Evolutionary conservation across 2,888 invertebrate genomes (phyloP).

Genomic region (Drosophila kambysellisi): DNA sequence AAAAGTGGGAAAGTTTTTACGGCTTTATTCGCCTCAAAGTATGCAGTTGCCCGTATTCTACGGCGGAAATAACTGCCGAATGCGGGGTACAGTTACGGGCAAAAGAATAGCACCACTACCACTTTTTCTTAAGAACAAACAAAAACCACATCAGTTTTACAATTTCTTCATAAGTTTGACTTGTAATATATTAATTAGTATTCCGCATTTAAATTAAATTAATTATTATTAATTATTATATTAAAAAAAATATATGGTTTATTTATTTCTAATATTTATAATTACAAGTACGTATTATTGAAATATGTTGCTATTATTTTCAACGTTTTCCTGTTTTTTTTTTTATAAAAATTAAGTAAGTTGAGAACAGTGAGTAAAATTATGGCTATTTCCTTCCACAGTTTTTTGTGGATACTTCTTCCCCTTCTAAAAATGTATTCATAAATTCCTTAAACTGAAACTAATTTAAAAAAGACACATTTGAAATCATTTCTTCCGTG

Average conservation of each 20-base stretch:
- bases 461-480: rapidly evolving
- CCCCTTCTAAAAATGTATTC: neutral
- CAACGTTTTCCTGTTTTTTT: no score
- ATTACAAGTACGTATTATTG: no score
- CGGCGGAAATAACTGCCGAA: conserved; percentile 28
- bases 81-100: conserved; percentile 54
- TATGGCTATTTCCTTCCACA: rapidly evolving
- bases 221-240: no score
- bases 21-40: conserved; percentile 33
- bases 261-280: no score
- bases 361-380: neutral
- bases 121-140: neutral
- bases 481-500: neutral
- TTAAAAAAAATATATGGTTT: no score
- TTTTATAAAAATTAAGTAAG: neutral
- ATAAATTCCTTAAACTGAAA: neutral
- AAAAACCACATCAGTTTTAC: neutral
- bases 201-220: neutral
- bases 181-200: neutral
- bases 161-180: no score
- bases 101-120: neutral
- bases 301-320: no score
- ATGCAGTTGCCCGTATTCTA: conserved; percentile 46
- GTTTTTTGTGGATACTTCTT: neutral
- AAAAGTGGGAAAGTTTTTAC: conserved; percentile 3